A percentile compares a stretch with the other conserved stretches of the same genome.
These are phyloP conservation scores for Danaus plexippus DNA, from an alignment of 1,140 invertebrate species.

Conservation along the genomic window DNA sequence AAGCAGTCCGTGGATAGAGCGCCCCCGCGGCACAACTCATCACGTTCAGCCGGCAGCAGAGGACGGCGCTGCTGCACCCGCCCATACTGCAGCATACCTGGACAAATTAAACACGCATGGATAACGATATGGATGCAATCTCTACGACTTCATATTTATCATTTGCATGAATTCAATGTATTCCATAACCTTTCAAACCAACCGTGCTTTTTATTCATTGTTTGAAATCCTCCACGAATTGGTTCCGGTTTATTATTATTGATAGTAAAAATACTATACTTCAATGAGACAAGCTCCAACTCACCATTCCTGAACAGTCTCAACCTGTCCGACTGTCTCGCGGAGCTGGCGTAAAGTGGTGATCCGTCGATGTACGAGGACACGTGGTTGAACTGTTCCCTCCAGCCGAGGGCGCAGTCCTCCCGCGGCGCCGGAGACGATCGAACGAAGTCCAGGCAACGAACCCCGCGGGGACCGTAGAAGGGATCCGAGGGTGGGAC, in stretches of 20 bases:
- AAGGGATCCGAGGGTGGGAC: slow-evolving; percentile 82
- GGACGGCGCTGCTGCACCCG: slow-evolving; percentile 73
- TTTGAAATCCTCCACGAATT: no score
- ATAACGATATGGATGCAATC: no score
- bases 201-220: no score
- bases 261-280: neutral
- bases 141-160: no score
- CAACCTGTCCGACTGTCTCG: slow-evolving; percentile 81
- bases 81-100: slow-evolving; percentile 79
- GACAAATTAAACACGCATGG: no score
- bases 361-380: slow-evolving; percentile 94
- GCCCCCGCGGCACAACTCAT: slow-evolving; percentile 77
- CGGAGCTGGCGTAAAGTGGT: slow-evolving; percentile 90
- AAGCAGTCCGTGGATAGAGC: slow-evolving; percentile 80
- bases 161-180: no score
- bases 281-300: slow-evolving; percentile 1
- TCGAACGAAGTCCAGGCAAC: slow-evolving; percentile 83
- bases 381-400: slow-evolving; percentile 85
- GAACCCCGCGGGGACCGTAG: slow-evolving; percentile 77
- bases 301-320: slow-evolving; percentile 80
- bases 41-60: slow-evolving; percentile 68
- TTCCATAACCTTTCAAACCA: no score
- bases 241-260: no score
- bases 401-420: slow-evolving; percentile 79
- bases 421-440: slow-evolving; percentile 80